Evolutionary conservation across 2,797 vertebrate species (phyloP).

Genomic region (Arnoldichthys spilopterus): DNA sequence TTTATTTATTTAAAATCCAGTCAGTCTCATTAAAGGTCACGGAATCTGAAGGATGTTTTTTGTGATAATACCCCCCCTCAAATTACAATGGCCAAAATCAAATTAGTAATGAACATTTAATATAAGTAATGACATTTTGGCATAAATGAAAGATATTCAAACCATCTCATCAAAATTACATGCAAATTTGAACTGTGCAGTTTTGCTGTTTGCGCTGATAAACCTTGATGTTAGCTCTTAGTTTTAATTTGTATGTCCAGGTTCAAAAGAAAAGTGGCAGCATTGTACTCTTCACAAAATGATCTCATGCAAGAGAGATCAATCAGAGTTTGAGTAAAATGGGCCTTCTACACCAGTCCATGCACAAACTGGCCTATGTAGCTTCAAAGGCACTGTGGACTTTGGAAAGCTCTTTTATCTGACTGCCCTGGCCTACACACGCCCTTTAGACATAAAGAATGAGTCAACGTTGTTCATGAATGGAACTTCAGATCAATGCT

Average conservation of each 20-base stretch:
- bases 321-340: slow-evolving; percentile 19
- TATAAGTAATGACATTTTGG: background rate
- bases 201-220: background rate
- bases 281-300: background rate
- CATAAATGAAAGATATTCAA: background rate
- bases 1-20: slow-evolving; percentile 14
- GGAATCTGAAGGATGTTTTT: background rate
- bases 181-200: background rate
- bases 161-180: background rate
- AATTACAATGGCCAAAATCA: slow-evolving; percentile 15
- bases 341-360: background rate
- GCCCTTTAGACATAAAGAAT: slow-evolving; percentile 11
- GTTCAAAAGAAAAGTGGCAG: background rate
- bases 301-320: background rate
- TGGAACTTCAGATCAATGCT: background rate
- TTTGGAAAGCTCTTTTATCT: slow-evolving; percentile 23
- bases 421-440: slow-evolving; percentile 3
- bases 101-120: slow-evolving; percentile 24
- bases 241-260: background rate
- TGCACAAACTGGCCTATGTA: background rate
- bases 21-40: slow-evolving; percentile 28
- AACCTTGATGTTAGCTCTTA: background rate
- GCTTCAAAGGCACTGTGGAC: slow-evolving; percentile 13
- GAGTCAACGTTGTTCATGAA: background rate
- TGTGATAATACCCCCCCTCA: background rate